phyloP scores from a whole-genome alignment of 2,888 invertebrate species.

The Platerodrilus igneus region DNA sequence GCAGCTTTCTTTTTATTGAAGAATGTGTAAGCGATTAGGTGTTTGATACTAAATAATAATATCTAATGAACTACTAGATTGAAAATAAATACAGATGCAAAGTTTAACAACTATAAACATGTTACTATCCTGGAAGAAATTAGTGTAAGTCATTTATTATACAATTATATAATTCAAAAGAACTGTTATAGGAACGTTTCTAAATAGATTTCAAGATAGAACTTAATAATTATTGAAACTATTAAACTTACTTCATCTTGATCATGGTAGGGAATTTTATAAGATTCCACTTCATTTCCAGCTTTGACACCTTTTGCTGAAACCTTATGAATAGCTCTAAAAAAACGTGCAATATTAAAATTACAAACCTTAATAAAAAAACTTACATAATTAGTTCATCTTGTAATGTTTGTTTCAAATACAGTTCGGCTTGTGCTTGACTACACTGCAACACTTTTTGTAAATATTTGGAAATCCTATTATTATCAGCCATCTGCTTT shows the following conservation, averaged over 20 bases:
- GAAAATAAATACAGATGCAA: too few relatives aligned
- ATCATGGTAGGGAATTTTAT: conserved; percentile 38
- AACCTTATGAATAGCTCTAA: conserved; percentile 24
- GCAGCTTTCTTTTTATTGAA: too few relatives aligned
- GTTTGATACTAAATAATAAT: too few relatives aligned
- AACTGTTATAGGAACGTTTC: too few relatives aligned
- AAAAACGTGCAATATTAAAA: conserved; percentile 11
- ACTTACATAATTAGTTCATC: conserved; percentile 44
- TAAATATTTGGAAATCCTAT: conserved; percentile 39
- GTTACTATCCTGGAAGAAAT: too few relatives aligned
- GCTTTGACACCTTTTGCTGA: conserved; percentile 27
- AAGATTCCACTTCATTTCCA: conserved; percentile 31
- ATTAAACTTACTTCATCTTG: conserved; percentile 29
- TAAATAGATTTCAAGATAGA: too few relatives aligned
- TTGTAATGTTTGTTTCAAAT: conserved; percentile 38
- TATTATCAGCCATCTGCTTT: conserved; percentile 36
- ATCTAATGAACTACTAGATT: too few relatives aligned
- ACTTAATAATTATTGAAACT: conserved; percentile 2
- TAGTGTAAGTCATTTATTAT: too few relatives aligned
- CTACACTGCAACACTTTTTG: conserved; percentile 37
- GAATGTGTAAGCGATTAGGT: too few relatives aligned
- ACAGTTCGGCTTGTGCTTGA: conserved; percentile 38
- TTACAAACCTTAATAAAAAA: conserved; percentile 15
- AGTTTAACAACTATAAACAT: too few relatives aligned
- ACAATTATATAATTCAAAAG: too few relatives aligned